Percentiles rank a stretch among this genome's conserved stretches.
Evolutionary conservation across 2,113 vertebrate species (phyloP).

Genomic region (Petroica traversi): DNA sequence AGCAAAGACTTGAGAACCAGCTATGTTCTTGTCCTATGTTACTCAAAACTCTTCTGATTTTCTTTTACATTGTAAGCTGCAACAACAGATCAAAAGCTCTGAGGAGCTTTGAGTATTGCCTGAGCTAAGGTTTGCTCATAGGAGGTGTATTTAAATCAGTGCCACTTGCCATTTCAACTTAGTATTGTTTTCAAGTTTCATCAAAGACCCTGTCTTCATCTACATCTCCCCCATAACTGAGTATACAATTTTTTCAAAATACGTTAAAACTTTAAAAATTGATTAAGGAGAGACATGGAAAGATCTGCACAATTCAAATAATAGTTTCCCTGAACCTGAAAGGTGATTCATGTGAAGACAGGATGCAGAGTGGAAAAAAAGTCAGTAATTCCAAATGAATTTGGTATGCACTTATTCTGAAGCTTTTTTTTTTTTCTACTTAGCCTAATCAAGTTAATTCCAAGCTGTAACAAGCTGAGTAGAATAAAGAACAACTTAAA

Average conservation of each 20-base stretch:
- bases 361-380: background rate
- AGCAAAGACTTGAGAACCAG: background rate
- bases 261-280: background rate
- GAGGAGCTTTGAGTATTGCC: background rate
- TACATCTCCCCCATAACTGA: background rate
- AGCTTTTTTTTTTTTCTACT: background rate
- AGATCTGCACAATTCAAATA: background rate
- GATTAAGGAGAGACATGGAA: background rate
- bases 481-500: background rate
- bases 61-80: background rate
- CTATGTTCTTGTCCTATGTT: background rate
- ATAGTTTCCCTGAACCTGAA: background rate
- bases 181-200: background rate
- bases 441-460: conserved; percentile 14
- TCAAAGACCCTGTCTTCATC: background rate
- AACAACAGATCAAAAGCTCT: background rate
- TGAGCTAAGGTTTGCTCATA: background rate
- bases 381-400: background rate
- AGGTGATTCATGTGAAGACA: background rate
- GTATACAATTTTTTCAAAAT: background rate
- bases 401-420: background rate
- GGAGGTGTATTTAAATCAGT: background rate
- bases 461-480: background rate
- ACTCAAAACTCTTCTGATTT: background rate
- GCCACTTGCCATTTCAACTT: background rate